Conservation (phyloP, 2,888 invertebrate species). For the Idaea dimidiata region DNA sequence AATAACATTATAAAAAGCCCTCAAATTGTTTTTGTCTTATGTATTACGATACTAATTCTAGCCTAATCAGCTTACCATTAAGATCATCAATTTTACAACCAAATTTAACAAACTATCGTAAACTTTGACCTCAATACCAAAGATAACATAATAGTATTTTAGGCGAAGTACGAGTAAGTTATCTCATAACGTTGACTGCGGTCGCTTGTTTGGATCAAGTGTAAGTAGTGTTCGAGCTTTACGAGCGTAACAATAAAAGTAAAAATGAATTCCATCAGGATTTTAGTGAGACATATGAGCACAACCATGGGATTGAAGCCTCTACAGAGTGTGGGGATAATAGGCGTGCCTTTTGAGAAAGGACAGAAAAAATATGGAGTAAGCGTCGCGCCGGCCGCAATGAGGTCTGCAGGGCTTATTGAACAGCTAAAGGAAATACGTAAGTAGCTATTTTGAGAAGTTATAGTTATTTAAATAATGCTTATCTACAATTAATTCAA, state of each 20-base stretch:
- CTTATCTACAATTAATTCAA: too few relatives aligned
- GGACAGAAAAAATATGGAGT: slow-evolving; percentile 88
- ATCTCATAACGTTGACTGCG: slow-evolving; percentile 34
- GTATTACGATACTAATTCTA: slow-evolving; percentile 12
- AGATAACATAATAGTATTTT: slow-evolving; percentile 41
- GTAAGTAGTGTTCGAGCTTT: slow-evolving; percentile 25
- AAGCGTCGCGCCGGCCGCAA: slow-evolving; percentile 84
- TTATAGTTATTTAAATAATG: too few relatives aligned
- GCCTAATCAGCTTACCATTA: slow-evolving; percentile 22
- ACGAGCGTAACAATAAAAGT: slow-evolving; percentile 26
- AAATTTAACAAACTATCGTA: slow-evolving; percentile 33
- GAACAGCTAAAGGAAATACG: slow-evolving; percentile 82
- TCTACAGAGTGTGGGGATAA: slow-evolving; percentile 82
- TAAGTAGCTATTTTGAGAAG: too few relatives aligned
- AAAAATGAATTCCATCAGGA: slow-evolving; percentile 62
- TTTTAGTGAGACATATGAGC: slow-evolving; percentile 61
- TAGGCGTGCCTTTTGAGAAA: slow-evolving; percentile 91
- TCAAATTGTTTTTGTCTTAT: too few relatives aligned
- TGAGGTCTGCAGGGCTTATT: slow-evolving; percentile 84
- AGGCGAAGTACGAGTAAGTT: slow-evolving; percentile 32
- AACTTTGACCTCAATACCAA: slow-evolving; percentile 44
- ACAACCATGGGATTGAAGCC: slow-evolving; percentile 50
- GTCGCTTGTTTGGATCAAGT: slow-evolving; percentile 31
- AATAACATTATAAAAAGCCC: too few relatives aligned
- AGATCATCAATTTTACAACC: slow-evolving; percentile 16